Evolutionary conservation across 2,113 vertebrate species (phyloP), one percentile per base, ranked within the genome.

Genomic region (Pampusana beccarii): DNA sequence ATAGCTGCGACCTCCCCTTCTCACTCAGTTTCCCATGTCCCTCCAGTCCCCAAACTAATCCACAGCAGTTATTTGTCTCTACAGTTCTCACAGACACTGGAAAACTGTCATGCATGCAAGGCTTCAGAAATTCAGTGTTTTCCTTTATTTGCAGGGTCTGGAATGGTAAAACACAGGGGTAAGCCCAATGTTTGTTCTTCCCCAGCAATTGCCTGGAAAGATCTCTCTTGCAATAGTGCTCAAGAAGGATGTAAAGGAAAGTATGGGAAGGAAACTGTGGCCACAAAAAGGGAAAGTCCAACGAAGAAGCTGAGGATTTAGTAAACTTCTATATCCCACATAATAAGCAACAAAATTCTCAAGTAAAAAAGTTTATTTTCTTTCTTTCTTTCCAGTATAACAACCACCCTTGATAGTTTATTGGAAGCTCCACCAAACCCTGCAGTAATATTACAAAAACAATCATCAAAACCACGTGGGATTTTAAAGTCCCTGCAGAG

Each of bases 111-210:
- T 0, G 1, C 3, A 2, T 13, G 40, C 29, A 84, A 34, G 20
- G 60, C 50, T 75, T 42, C 78, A 85, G 28, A 87, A 93, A 71
- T 85, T 33, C 90, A 75, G 58, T 15, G 40, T 16, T 88, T 24
- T 67, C 73, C 58, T 73, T 80, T 91, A 93, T 86, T 97, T 86
- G 78, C 16, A 69, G 4, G 61, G 64, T 7, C 17, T 13, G 72
- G 69, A 93, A 90, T 42, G 29, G 91, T 84, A 91, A 94, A 96
- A 94, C 48, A 58, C 24, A 24, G 24, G 9, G 60, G 44, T 90
- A 80, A 87, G 51, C 65, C 25, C 24, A 42, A 2, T 21, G 60
- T 36, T 67, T 88, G 53, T 33, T 96, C 62, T 80, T 73, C 29
- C 33, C 61, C 72, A 94, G 51, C 50, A 66, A 60, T 0, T 77